Base-by-base conservation (phyloP, 2,113 vertebrate species). In the Procapra przewalskii region DNA sequence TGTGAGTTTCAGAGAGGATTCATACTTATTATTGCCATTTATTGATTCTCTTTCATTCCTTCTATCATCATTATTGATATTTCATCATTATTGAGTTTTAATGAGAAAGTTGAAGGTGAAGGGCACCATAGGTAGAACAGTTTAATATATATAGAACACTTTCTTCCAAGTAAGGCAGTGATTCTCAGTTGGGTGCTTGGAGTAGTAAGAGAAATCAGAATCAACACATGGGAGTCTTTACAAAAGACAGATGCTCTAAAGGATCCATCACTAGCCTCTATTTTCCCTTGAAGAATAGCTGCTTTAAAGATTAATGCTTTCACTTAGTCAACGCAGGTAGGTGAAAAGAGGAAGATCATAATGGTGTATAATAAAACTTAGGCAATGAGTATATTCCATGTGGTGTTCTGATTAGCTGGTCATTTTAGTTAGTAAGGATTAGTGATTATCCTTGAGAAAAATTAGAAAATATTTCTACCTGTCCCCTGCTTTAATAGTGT, bases 61-160 rank as follows among this genome's bases (percentile, higher is more conserved):
- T 80, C 83, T 80, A 3, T 87, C 52, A 33, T 83, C 29, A 71
- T 77, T 84, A 84, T 17, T 95, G 86, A 75, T 75, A 91, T 89
- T 77, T 89, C 45, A 23, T 83, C 25, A 60, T 64, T 84, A 80
- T 14, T 94, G 83, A 80, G 45, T 96, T 93, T 97, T 77, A 93
- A 86, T 80, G 60, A 95, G 86, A 64, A 82, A 15, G 2, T 40
- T 77, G 80, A 89, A 64, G 54, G 29, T 64, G n/a, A 92, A 62
- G 43, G 80, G 48, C 59, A 60, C 23, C 25, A 15, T 71, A 13
- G 8, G 21, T 52, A 33, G 62, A 83, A 40, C 7, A 60, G 19
- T 77, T 92, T 87, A 88, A 27, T 60, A 29, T 8, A n/a, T 19
- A 19, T 85, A 71, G 45, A 88, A 84, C 75, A 6, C 17, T 86